Conservation (phyloP, 2,113 vertebrate genomes). For the Cyrtonyx montezumae region DNA sequence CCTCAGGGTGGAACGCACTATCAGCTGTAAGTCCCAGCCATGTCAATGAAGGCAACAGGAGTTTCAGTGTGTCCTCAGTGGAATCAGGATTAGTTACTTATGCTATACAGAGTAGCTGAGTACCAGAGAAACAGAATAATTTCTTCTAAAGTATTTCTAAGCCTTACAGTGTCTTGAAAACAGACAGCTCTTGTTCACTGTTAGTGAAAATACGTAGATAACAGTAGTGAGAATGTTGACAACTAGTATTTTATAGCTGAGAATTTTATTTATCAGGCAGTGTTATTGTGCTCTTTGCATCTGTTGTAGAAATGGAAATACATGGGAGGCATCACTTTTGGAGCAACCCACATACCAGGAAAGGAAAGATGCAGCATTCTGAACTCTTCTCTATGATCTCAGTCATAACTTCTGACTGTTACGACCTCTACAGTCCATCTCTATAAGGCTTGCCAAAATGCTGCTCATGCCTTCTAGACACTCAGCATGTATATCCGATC, state of each 20-base stretch:
- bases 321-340: not conserved
- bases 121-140: not conserved
- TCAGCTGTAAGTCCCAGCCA: not conserved
- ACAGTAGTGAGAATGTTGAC: not conserved
- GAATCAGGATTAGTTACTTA: not conserved
- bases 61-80: not conserved
- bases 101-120: not conserved
- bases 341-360: not conserved
- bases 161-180: not conserved
- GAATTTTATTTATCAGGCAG: not conserved
- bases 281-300: not conserved
- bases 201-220: not conserved
- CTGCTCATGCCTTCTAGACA: slow-evolving; percentile 12
- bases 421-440: not conserved
- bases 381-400: not conserved
- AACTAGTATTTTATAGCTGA: not conserved
- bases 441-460: slow-evolving; percentile 40
- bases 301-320: not conserved
- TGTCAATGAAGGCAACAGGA: not conserved
- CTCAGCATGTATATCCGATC: not conserved
- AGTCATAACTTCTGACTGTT: not conserved
- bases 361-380: not conserved
- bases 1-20: not conserved
- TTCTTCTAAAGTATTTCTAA: not conserved
- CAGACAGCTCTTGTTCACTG: not conserved